These are phyloP conservation scores for Agriopis marginaria DNA, from an alignment of 2,888 invertebrate species.

Conservation along the genomic window DNA sequence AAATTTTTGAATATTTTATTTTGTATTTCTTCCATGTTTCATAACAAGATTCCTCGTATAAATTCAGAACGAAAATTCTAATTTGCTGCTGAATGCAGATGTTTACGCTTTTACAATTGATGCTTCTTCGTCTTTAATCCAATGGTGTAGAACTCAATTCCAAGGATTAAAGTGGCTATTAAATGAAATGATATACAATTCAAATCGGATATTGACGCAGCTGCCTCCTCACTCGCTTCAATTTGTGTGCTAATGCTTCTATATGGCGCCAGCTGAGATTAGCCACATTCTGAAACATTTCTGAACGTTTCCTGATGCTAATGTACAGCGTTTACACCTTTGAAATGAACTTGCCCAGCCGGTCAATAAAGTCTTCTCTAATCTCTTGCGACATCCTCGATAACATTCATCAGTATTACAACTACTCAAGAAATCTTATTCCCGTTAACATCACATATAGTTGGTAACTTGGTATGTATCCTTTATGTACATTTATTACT, in stretches of 20 bases:
- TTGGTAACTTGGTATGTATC: not conserved
- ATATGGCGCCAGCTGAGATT: slow-evolving; percentile 42
- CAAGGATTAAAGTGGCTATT: slow-evolving; percentile 21
- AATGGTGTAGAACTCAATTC: slow-evolving; percentile 15
- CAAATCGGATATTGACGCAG: slow-evolving; percentile 54
- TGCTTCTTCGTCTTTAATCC: slow-evolving; percentile 10
- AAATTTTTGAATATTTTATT: not conserved
- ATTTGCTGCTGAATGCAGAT: slow-evolving; percentile 16
- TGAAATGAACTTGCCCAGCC: slow-evolving; percentile 13
- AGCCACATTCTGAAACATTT: slow-evolving; percentile 43
- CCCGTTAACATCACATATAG: not conserved
- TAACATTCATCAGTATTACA: not conserved
- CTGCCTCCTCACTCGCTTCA: slow-evolving; percentile 50
- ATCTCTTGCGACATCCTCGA: not conserved
- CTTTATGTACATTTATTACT: not conserved
- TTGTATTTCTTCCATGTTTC: not conserved
- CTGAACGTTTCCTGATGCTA: slow-evolving; percentile 9
- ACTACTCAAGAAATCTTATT: not conserved
- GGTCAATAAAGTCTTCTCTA: not conserved
- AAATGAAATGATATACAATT: slow-evolving; percentile 43
- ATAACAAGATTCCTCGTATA: slow-evolving; percentile 4
- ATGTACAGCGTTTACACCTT: slow-evolving; percentile 13
- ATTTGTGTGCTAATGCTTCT: slow-evolving; percentile 56
- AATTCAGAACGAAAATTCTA: slow-evolving; percentile 16
- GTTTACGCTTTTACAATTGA: slow-evolving; percentile 10